Evolutionary conservation across 2,888 invertebrate species (phyloP).

Genomic region (Andrena flavipes): DNA sequence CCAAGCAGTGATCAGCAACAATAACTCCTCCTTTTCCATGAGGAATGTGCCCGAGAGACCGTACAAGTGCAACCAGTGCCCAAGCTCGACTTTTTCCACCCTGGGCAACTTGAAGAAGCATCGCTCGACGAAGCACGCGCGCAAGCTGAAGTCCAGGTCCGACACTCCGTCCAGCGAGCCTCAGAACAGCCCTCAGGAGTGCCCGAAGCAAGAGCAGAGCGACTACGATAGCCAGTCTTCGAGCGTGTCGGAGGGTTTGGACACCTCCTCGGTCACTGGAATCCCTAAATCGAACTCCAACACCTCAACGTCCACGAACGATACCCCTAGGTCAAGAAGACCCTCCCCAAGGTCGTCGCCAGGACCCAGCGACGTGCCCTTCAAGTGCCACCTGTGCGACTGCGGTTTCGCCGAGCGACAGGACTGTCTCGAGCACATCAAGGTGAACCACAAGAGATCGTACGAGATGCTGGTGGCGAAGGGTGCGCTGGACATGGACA

Average conservation of each 20-base stretch:
- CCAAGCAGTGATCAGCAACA: constrained; percentile 80
- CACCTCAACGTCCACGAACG: constrained; percentile 54
- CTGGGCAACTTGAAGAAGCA: constrained; percentile 92
- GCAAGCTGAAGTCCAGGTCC: constrained; percentile 82
- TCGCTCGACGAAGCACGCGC: constrained; percentile 90
- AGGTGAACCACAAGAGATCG: constrained; percentile 90
- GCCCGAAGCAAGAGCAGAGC: constrained; percentile 79
- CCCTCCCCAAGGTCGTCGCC: constrained; percentile 81
- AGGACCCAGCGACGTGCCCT: constrained; percentile 89
- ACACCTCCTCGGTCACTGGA: constrained; percentile 67
- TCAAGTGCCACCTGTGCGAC: constrained; percentile 97
- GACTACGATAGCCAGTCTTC: constrained; percentile 83
- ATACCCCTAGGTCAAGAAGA: constrained; percentile 73
- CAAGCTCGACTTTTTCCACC: constrained; percentile 93
- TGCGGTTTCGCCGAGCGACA: constrained; percentile 92
- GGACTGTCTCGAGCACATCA: constrained; percentile 93
- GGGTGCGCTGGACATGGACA: constrained; percentile 89
- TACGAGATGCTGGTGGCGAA: constrained; percentile 93
- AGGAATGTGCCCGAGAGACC: constrained; percentile 91
- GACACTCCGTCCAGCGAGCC: constrained; percentile 82
- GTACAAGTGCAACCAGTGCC: constrained; percentile 92
- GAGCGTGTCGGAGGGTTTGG: constrained; percentile 74
- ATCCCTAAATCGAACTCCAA: constrained; percentile 77
- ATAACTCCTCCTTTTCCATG: constrained; percentile 86
- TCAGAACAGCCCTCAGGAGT: constrained; percentile 74